Evolutionary conservation across 37 sponge, comb jelly and placozoan species (phyloP), one percentile per base, ranked within the genome.

Genomic region (Hexactinellida sp.): DNA sequence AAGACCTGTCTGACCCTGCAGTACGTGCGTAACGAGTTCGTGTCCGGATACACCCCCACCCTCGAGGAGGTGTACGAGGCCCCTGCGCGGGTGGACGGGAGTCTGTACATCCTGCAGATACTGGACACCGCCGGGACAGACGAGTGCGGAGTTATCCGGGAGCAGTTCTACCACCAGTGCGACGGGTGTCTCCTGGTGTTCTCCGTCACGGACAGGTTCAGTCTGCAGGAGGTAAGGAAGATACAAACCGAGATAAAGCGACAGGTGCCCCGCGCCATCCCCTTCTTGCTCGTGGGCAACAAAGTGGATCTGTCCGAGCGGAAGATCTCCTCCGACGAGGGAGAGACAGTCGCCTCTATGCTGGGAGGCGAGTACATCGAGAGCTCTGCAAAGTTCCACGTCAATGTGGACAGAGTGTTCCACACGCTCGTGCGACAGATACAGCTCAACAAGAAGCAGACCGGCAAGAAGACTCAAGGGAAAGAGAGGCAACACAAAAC

Each of bases 301-400:
- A 63, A 63, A 23, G 13, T 63, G 34, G 76, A 63, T 63, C 76
- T 63, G 76, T 63, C 76, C 28, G 76, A 63, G 34, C 3, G 76
- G 76, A 63, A 63, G 76, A 63, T 63, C 76, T n/a, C 76, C 30
- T 63, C 76, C 13, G 76, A 63, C 76, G 76, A 63, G 76, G 76
- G 76, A 63, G 76, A 63, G 76, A 63, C 76, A 63, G 34, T 63
- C 76, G 76, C 76, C 76, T 63, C 76, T 23, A 63, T 63, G 76
- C 34, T 63, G 76, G 76, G 76, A 23, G 76, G 76, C 3, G 76
- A n/a, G 3, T 63, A 63, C 76, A 63, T 63, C 3, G 76, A 63
- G 76, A 63, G 19, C 3, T 63, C 76, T 32, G 76, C 76, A 3
- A 63, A 63, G 34, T 63, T 63, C 34, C 76, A 63, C 34, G 13